Conservation (phyloP, 2,888 invertebrate genomes). For the Spicauda simplicius region DNA sequence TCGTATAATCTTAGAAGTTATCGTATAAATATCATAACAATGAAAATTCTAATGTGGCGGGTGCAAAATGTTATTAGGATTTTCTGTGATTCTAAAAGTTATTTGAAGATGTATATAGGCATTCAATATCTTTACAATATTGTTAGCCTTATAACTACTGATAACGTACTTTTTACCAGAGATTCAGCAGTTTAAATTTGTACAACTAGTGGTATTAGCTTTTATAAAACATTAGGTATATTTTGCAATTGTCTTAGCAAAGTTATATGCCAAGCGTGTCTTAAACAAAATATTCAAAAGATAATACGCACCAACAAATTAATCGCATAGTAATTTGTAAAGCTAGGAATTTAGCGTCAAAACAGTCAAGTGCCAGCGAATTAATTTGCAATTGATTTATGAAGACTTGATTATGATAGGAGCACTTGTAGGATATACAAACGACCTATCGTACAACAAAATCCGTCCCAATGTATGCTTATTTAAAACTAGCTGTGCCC, state of each 20-base stretch:
- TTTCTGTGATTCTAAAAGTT: too few relatives aligned
- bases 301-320: slow-evolving; percentile 33
- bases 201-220: too few relatives aligned
- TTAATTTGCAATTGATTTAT: slow-evolving; percentile 33
- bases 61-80: too few relatives aligned
- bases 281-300: slow-evolving; percentile 14
- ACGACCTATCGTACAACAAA: slow-evolving; percentile 5
- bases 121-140: too few relatives aligned
- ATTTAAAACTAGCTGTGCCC: neutral
- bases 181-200: too few relatives aligned
- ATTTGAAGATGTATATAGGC: too few relatives aligned
- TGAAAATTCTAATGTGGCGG: too few relatives aligned
- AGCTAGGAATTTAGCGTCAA: slow-evolving; percentile 35
- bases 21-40: too few relatives aligned
- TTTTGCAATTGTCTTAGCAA: neutral
- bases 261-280: neutral
- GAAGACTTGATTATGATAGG: slow-evolving; percentile 27
- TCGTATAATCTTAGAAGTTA: too few relatives aligned
- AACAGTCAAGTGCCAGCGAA: slow-evolving; percentile 30
- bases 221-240: neutral
- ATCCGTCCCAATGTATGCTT: neutral
- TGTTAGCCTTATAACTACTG: too few relatives aligned
- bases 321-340: slow-evolving; percentile 35
- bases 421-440: slow-evolving; percentile 14
- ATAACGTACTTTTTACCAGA: too few relatives aligned